Conservation (phyloP, 2,113 vertebrate genomes). For the Lethenteron reissneri region DNA sequence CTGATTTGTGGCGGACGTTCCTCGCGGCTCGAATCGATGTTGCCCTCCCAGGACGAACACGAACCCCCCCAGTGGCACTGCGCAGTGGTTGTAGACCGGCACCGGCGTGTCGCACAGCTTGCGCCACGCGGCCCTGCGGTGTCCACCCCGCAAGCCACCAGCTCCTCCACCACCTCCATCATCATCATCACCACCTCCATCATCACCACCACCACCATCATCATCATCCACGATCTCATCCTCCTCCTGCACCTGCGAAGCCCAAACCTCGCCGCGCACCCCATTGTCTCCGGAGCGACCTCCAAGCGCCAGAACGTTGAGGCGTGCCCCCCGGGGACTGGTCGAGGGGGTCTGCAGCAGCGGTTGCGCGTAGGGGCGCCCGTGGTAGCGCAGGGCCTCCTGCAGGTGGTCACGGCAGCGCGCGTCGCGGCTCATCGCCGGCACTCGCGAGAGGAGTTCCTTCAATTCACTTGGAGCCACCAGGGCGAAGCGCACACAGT, state of each 20-base stretch:
- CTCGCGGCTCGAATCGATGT: slow-evolving; percentile 17
- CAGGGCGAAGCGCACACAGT: slow-evolving; percentile 16
- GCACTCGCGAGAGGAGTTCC: slow-evolving; percentile 6
- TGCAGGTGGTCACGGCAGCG: slow-evolving; percentile 16
- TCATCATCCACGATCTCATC: too few relatives aligned
- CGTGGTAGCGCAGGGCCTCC: slow-evolving; percentile 19
- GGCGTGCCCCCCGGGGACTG: fast-evolving
- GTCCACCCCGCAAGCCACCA: too few relatives aligned
- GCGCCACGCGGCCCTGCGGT: slow-evolving; percentile 12
- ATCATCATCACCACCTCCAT: too few relatives aligned
- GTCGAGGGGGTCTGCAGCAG: slow-evolving; percentile 10
- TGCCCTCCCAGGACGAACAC: slow-evolving; percentile 24
- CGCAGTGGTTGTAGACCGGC: slow-evolving; percentile 22
- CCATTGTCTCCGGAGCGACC: slow-evolving; percentile 15
- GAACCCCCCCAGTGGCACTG: slow-evolving; percentile 14
- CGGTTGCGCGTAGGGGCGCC: slow-evolving; percentile 14
- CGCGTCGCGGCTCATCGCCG: slow-evolving; percentile 14
- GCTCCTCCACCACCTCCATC: too few relatives aligned
- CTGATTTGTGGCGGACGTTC: slow-evolving; percentile 20
- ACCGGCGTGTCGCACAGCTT: slow-evolving; percentile 13
- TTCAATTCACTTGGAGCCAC: slow-evolving; percentile 17
- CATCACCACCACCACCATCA: too few relatives aligned
- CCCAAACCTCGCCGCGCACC: slow-evolving; percentile 16
- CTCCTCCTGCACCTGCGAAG: slow-evolving; percentile 8
- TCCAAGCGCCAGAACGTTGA: slow-evolving; percentile 12